Base-by-base conservation (phyloP, 2,797 vertebrate species). In the Falco rusticolus region DNA sequence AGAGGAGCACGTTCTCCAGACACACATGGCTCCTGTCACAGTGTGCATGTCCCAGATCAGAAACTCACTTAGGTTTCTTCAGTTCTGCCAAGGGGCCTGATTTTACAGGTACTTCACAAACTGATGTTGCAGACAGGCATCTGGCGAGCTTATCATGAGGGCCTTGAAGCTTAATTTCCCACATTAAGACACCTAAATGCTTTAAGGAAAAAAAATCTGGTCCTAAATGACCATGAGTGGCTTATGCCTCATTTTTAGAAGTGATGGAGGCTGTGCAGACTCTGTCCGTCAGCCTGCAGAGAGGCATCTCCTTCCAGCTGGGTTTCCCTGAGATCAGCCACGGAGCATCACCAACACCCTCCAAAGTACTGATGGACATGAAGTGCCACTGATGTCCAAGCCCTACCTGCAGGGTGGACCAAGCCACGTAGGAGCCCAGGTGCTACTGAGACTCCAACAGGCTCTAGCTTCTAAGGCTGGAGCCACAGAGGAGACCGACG, bases 141-240 rank as follows among this genome's bases (percentile, higher is more conserved):
- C 91, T 95, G 94, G 88, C 0, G 2, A 89, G 39, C 37, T 97
- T 97, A 91, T 95, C 60, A 5, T 11, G 53, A 80, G 37, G 8
- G 17, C 34, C 25, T 68, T 80, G 50, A 53, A 91, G 37, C 61
- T 11, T 75, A 60, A 91, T 92, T 93, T 87, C 69, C 76, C 59
- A 47, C 57, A 81, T 86, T 92, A 59, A 71, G 57, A 47, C 41
- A 50, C 5, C 33, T 81, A 92, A 94, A 75, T 61, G 24, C 26
- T 83, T 93, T 96, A 74, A 71, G 45, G 22, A 39, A 85, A 50
- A 80, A 69, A 65, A 84, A 31, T 20, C 17, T 69, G 48, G 13
- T 47, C 26, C 57, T 88, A 72, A 92, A 68, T 31, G 26, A 45
- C 54, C 1, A 0, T 56, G 26, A 78, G 37, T 61, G 48, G 16